phyloP scores from a whole-genome alignment of 1,140 invertebrate species.

The Anastrepha ludens region DNA sequence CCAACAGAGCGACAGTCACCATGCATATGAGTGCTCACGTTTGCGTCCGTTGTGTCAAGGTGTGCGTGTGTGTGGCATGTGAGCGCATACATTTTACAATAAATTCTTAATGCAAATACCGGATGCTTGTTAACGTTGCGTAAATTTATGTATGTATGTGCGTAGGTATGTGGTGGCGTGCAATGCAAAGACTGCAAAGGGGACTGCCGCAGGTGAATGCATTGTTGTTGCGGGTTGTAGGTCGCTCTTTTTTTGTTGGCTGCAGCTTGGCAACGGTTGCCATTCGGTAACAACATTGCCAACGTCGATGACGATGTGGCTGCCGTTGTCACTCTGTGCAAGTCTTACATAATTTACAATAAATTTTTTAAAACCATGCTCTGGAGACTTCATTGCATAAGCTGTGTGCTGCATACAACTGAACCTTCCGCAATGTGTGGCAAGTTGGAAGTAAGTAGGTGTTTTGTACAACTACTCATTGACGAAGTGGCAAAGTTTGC shows the following conservation, averaged over 20 bases:
- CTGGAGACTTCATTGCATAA: background rate
- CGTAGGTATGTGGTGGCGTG: background rate
- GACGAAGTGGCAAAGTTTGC: background rate
- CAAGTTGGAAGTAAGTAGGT: background rate
- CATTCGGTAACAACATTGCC: background rate
- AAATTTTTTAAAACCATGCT: conserved; percentile 32
- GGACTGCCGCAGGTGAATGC: background rate
- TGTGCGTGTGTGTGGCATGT: background rate
- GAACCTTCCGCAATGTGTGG: background rate
- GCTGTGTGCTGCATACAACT: background rate
- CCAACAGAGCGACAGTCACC: background rate
- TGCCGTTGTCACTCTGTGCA: background rate
- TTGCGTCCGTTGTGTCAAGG: background rate
- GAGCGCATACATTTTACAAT: background rate
- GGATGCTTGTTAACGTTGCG: conserved; percentile 43
- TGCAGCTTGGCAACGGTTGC: background rate
- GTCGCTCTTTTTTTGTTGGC: background rate
- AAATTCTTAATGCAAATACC: conserved; percentile 51
- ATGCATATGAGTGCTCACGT: background rate
- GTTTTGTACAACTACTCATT: background rate
- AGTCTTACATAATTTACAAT: conserved; percentile 28
- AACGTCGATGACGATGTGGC: background rate
- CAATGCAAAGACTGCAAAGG: background rate
- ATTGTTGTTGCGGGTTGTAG: background rate
- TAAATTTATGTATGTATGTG: background rate